These are phyloP conservation scores for Campoletis raptor DNA, from an alignment of 2,888 invertebrate species.

Conservation along the genomic window DNA sequence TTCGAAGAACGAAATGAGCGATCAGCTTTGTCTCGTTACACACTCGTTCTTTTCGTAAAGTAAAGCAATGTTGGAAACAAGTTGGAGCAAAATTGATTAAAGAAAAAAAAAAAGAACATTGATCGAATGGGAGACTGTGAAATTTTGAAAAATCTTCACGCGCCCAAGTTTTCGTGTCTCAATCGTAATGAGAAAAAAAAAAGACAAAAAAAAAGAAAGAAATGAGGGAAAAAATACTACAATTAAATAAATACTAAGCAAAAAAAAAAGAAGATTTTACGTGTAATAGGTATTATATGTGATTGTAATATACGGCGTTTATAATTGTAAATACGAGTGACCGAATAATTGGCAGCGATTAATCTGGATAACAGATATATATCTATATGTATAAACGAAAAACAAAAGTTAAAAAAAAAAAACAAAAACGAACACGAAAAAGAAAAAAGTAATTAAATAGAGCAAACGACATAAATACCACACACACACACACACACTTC, in stretches of 20 bases:
- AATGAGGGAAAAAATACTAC: conserved; percentile 41
- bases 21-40: not conserved
- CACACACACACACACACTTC: conserved; percentile 69
- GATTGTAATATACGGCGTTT: conserved; percentile 82
- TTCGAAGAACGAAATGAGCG: not conserved
- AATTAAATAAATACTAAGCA: conserved; percentile 53
- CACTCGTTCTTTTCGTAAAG: not conserved
- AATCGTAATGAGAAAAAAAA: conserved; percentile 2
- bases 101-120: not conserved
- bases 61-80: not conserved
- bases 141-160: conserved; percentile 1
- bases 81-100: not conserved
- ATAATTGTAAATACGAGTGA: conserved; percentile 82
- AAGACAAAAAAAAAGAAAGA: conserved; percentile 16
- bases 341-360: conserved; percentile 80
- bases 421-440: not conserved
- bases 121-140: not conserved
- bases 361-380: conserved; percentile 75
- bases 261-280: conserved; percentile 67
- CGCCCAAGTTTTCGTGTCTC: not conserved
- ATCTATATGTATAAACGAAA: conserved; percentile 74
- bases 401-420: conserved; percentile 46
- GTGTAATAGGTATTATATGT: conserved; percentile 77
- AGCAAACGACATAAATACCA: conserved; percentile 41
- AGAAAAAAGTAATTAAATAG: conserved; percentile 62